Conservation (phyloP, 2,888 invertebrate genomes). For the Diplazon laetatorius region DNA sequence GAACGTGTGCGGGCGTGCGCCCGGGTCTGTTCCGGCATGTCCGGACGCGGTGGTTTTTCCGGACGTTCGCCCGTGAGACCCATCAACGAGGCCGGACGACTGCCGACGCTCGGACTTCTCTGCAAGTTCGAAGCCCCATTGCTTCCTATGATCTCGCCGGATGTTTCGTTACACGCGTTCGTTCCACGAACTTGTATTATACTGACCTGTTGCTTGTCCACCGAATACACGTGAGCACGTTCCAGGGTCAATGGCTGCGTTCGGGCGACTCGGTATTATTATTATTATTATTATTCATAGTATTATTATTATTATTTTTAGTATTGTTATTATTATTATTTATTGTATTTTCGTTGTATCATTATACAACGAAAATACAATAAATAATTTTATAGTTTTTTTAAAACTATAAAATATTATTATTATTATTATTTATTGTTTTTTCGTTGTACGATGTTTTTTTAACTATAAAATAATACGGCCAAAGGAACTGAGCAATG, state of each 20-base stretch:
- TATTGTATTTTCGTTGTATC: too few species aligned
- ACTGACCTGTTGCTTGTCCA: slow-evolving; percentile 90
- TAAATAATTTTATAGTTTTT: too few species aligned
- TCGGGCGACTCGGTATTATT: slow-evolving; percentile 64
- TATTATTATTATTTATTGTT: too few species aligned
- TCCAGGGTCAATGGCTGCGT: slow-evolving; percentile 84
- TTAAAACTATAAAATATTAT: too few species aligned
- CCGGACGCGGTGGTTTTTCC: slow-evolving; percentile 75
- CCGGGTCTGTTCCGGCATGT: slow-evolving; percentile 70
- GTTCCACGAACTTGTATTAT: slow-evolving; percentile 85
- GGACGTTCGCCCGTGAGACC: slow-evolving; percentile 76
- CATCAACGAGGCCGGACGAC: slow-evolving; percentile 79
- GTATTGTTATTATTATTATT: not conserved
- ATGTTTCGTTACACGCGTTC: slow-evolving; percentile 55
- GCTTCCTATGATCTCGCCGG: slow-evolving; percentile 77
- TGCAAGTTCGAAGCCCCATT: slow-evolving; percentile 79
- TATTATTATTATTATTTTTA: slow-evolving; percentile 11
- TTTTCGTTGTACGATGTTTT: too few species aligned
- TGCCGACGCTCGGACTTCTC: slow-evolving; percentile 81
- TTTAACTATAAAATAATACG: too few species aligned
- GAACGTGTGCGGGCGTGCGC: slow-evolving; percentile 83
- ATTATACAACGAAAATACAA: too few species aligned
- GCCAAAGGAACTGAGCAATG: too few species aligned
- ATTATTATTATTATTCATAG: not conserved
- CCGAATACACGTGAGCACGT: slow-evolving; percentile 88